Evolutionary conservation across 2,888 invertebrate species (phyloP).

Genomic region (Callimorpha dominula): DNA sequence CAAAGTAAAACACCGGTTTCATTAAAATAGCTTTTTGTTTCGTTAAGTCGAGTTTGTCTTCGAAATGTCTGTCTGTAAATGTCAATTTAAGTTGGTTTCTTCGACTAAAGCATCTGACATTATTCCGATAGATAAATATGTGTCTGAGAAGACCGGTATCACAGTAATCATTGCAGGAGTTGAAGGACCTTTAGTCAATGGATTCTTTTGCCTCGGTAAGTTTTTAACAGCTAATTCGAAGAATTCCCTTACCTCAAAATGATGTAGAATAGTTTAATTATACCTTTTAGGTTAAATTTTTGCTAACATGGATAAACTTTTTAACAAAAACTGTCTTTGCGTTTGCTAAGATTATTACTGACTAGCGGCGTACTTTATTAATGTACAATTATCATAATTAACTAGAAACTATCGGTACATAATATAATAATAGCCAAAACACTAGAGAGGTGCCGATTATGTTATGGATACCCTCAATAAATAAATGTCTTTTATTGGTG

Average conservation of each 20-base stretch:
- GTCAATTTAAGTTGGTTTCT: constrained; percentile 83
- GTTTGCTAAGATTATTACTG: no score
- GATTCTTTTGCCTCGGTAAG: constrained; percentile 94
- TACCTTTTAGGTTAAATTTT: background rate
- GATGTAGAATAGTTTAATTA: no score
- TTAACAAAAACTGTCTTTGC: no score
- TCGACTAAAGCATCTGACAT: constrained; percentile 90
- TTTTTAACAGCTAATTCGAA: background rate
- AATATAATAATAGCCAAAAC: background rate
- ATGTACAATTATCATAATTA: background rate
- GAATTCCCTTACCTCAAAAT: background rate
- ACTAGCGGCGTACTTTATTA: background rate
- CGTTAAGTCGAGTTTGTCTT: constrained; percentile 12
- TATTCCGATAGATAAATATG: constrained; percentile 93
- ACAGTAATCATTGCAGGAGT: constrained; percentile 94
- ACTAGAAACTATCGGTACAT: background rate
- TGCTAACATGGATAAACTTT: no score
- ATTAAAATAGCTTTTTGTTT: background rate
- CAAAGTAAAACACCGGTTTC: background rate
- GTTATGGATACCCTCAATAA: background rate
- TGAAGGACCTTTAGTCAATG: constrained; percentile 96
- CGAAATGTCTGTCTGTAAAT: constrained; percentile 61
- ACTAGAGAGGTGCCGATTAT: background rate
- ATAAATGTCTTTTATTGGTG: background rate
- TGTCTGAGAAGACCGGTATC: constrained; percentile 92